phyloP scores from a whole-genome alignment of 2,113 vertebrate genomes.

The Pomatorhinus ruficollis region DNA sequence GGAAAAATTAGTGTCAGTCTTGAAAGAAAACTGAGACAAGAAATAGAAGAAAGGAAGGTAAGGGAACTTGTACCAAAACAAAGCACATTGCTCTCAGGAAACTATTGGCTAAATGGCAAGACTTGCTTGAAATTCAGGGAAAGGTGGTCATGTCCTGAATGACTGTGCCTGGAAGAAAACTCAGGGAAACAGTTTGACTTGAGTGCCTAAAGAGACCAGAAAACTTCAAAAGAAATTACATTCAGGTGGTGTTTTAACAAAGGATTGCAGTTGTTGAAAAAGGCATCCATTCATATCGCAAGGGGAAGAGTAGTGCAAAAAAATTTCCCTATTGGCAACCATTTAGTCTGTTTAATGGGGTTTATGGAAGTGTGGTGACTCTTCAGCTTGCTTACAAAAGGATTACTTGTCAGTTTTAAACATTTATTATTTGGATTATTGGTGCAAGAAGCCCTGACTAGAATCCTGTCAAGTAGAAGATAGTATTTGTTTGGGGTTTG shows the following conservation, averaged over 20 bases:
- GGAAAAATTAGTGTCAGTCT: neutral
- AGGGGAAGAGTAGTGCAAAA: neutral
- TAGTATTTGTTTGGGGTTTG: neutral
- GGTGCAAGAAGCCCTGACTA: neutral
- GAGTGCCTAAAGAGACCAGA: neutral
- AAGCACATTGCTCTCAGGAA: neutral
- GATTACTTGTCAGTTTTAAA: neutral
- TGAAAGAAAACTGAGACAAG: neutral
- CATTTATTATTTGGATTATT: neutral
- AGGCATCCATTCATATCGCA: neutral
- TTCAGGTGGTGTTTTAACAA: neutral
- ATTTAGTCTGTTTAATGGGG: neutral
- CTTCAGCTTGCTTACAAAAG: neutral
- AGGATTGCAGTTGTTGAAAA: neutral
- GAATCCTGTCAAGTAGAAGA: neutral
- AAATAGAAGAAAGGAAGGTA: neutral
- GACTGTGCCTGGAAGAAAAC: neutral
- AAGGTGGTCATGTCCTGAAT: neutral
- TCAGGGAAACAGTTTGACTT: neutral
- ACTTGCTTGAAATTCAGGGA: neutral
- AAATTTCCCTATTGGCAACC: neutral
- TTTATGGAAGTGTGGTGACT: neutral
- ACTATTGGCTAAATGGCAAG: neutral
- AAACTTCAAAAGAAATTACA: neutral
- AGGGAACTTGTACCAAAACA: neutral